phyloP scores from a whole-genome alignment of 2,888 invertebrate species.

The Epiblema foenella region DNA sequence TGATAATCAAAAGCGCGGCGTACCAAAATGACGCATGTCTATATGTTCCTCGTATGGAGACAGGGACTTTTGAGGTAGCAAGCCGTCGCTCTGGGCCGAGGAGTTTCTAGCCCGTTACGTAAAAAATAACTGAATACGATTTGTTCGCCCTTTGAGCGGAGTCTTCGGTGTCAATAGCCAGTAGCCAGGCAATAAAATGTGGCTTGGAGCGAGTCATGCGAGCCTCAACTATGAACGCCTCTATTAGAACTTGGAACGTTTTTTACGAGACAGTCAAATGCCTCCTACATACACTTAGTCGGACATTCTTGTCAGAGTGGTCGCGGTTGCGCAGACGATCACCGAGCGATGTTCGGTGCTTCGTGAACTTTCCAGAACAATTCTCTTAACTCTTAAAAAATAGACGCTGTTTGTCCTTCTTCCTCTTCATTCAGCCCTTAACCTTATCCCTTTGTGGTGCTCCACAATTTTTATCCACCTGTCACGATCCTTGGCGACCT shows the following conservation, averaged over 20 bases:
- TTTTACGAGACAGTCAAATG: not conserved
- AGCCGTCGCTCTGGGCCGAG: not conserved
- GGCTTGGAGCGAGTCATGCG: constrained; percentile 1
- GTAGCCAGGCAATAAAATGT: constrained; percentile 9
- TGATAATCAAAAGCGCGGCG: constrained; percentile 5
- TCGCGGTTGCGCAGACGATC: too few relatives aligned
- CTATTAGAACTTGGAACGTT: not conserved
- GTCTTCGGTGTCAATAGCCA: constrained; percentile 3
- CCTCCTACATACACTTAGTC: not conserved
- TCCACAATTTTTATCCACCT: too few relatives aligned
- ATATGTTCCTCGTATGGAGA: not conserved
- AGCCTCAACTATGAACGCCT: not conserved
- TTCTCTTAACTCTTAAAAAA: too few relatives aligned
- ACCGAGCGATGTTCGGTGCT: too few relatives aligned
- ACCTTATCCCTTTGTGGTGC: too few relatives aligned
- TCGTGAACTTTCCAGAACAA: too few relatives aligned
- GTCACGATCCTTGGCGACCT: too few relatives aligned
- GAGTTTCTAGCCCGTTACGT: constrained; percentile 6
- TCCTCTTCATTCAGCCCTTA: too few relatives aligned
- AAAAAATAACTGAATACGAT: constrained; percentile 10
- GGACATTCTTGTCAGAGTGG: too few relatives aligned
- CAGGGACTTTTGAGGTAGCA: not conserved
- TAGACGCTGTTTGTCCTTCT: too few relatives aligned
- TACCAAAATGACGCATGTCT: not conserved
- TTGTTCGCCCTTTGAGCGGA: constrained; percentile 8